phyloP scores from a whole-genome alignment of 2,888 invertebrate genomes.

The Chymomyza procnemis region DNA sequence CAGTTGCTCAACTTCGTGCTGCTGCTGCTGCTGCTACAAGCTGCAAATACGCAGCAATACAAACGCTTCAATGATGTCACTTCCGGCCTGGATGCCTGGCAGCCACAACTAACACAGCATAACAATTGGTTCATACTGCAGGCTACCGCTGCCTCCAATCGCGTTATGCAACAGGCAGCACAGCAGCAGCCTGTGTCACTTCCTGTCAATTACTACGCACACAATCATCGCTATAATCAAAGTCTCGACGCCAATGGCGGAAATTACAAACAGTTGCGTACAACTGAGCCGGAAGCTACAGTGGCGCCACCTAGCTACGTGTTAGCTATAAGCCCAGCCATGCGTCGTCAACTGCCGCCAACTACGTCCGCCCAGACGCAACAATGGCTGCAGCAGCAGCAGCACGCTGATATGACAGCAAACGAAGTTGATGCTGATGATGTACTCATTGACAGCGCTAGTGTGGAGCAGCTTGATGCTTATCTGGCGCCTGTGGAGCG shows the following conservation, averaged over 20 bases:
- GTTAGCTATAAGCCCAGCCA: conserved; percentile 53
- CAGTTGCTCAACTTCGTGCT: conserved; percentile 40
- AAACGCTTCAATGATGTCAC: conserved; percentile 48
- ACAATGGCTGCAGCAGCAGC: not conserved
- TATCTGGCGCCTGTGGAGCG: conserved; percentile 53
- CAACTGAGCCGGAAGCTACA: conserved; percentile 18
- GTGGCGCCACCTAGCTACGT: conserved; percentile 50
- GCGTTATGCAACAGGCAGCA: conserved; percentile 15
- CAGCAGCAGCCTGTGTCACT: conserved; percentile 32
- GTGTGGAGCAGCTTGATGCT: conserved; percentile 34
- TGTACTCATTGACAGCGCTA: conserved; percentile 1
- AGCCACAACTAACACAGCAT: conserved; percentile 48
- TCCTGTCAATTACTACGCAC: conserved; percentile 70
- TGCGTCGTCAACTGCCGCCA: conserved; percentile 41
- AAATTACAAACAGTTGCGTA: conserved; percentile 64
- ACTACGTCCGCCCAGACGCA: not conserved
- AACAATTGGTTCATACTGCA: conserved; percentile 70
- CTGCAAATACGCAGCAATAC: conserved; percentile 22
- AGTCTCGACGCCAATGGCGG: conserved; percentile 39
- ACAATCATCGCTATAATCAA: conserved; percentile 63
- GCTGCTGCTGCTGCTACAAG: conserved; percentile 29
- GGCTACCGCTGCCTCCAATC: conserved; percentile 50
- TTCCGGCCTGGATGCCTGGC: conserved; percentile 62
- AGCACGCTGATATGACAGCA: conserved; percentile 30
- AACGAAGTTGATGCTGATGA: conserved; percentile 14